phyloP scores from a whole-genome alignment of 2,113 vertebrate species.

The Anoura caudifer region DNA sequence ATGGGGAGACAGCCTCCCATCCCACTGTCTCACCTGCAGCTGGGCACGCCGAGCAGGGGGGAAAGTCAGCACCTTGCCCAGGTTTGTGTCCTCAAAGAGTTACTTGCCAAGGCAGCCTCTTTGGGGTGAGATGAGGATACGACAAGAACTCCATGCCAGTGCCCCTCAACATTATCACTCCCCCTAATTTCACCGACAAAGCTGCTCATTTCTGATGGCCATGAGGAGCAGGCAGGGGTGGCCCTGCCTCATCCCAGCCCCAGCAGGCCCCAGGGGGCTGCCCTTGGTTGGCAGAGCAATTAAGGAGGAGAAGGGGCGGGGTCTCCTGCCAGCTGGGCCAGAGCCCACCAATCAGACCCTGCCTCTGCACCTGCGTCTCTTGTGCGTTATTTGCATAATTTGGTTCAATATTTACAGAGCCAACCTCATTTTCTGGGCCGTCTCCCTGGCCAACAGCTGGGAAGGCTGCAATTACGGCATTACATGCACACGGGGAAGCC shows the following conservation, averaged over 20 bases:
- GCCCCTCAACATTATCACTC: no score
- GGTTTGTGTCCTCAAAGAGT: not conserved
- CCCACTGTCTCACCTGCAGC: not conserved
- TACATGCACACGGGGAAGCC: constrained; percentile 25
- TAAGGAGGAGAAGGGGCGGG: not conserved
- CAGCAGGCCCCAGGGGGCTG: not conserved
- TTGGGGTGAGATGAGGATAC: not conserved
- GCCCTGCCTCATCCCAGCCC: not conserved
- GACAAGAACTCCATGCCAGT: not conserved
- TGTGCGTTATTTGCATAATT: constrained; percentile 70
- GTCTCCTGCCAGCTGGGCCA: not conserved
- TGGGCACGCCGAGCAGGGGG: not conserved
- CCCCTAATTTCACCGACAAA: not conserved
- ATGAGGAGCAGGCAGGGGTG: not conserved
- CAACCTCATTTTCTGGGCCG: constrained; percentile 74
- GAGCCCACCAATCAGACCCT: constrained; percentile 48
- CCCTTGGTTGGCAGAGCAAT: not conserved
- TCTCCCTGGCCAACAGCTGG: constrained; percentile 67
- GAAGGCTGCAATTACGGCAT: constrained; percentile 69
- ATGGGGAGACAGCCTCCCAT: not conserved
- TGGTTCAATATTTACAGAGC: constrained; percentile 76
- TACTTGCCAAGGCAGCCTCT: not conserved
- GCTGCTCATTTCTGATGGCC: not conserved
- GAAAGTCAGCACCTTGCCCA: not conserved
- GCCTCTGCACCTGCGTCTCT: constrained; percentile 60